Evolutionary conservation across 2,113 vertebrate species (phyloP).

Genomic region (Scortum barcoo): DNA sequence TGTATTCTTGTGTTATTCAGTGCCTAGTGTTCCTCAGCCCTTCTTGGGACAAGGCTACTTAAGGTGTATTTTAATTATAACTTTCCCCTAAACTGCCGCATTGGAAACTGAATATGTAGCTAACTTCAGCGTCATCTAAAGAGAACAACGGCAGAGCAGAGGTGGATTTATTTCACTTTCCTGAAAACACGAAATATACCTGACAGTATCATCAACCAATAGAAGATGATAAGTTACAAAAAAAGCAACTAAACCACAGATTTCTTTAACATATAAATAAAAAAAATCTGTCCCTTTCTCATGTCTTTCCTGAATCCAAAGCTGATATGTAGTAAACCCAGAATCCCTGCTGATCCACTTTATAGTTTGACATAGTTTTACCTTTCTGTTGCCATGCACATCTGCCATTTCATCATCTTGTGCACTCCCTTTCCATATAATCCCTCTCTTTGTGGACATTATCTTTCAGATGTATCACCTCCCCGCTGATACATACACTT

Average conservation of each 20-base stretch:
- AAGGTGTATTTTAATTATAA: background rate
- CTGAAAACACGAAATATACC: too few species aligned
- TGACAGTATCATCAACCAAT: too few species aligned
- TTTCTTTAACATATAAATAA: background rate
- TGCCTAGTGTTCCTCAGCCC: background rate
- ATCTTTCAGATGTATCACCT: conserved; percentile 8
- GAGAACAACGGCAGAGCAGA: too few species aligned
- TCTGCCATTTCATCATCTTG: background rate
- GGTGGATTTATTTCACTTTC: too few species aligned
- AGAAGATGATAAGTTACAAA: too few species aligned
- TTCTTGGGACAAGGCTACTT: background rate
- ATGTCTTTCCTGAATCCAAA: background rate
- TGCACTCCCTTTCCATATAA: background rate
- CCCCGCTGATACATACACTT: conserved; percentile 1
- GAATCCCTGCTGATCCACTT: background rate
- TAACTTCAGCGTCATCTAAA: too few species aligned
- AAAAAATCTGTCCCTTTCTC: background rate
- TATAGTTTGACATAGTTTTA: background rate
- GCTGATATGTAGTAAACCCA: background rate
- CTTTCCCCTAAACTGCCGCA: too few species aligned
- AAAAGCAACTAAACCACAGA: background rate
- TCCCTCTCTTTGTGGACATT: background rate
- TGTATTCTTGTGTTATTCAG: background rate
- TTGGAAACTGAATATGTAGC: too few species aligned
- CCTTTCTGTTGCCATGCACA: too few species aligned